Evolutionary conservation across 2,888 invertebrate species (phyloP).

Genomic region (Philereme transversata): DNA sequence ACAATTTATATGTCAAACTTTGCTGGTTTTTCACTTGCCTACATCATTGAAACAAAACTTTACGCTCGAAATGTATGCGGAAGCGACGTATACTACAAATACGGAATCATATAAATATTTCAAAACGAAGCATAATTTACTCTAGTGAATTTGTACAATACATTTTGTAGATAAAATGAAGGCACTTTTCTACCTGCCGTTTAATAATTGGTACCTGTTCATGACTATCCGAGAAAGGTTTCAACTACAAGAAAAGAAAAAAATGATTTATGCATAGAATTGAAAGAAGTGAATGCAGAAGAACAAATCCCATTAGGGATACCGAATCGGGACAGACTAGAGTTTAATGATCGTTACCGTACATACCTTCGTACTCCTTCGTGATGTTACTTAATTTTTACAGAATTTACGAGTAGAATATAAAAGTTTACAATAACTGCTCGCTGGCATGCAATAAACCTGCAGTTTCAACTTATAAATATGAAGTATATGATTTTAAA

Average conservation of each 20-base stretch:
- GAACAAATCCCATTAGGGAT: neutral
- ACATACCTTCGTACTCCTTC: conserved; percentile 33
- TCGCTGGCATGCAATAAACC: conserved; percentile 6
- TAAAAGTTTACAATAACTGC: conserved; percentile 3
- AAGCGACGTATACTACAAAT: conserved; percentile 49
- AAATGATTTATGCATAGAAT: conserved; percentile 39
- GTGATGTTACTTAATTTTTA: conserved; percentile 16
- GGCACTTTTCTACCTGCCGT: conserved; percentile 67
- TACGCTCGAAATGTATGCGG: conserved; percentile 41
- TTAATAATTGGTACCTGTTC: conserved; percentile 75
- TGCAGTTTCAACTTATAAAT: neutral
- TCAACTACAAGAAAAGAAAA: conserved; percentile 80
- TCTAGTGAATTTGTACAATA: conserved; percentile 56
- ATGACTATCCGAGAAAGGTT: conserved; percentile 83
- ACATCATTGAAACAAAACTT: conserved; percentile 19
- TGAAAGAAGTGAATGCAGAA: conserved; percentile 19
- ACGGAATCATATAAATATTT: conserved; percentile 38
- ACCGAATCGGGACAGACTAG: neutral
- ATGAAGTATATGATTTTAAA: neutral
- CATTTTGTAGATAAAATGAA: conserved; percentile 52
- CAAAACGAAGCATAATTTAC: conserved; percentile 46
- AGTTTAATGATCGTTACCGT: conserved; percentile 6
- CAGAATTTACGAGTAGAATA: neutral
- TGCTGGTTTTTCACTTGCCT: conserved; percentile 24
- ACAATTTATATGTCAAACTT: conserved; percentile 18